phyloP scores from a whole-genome alignment of 2,113 vertebrate species.

The Pachypanchax playfairii region DNA sequence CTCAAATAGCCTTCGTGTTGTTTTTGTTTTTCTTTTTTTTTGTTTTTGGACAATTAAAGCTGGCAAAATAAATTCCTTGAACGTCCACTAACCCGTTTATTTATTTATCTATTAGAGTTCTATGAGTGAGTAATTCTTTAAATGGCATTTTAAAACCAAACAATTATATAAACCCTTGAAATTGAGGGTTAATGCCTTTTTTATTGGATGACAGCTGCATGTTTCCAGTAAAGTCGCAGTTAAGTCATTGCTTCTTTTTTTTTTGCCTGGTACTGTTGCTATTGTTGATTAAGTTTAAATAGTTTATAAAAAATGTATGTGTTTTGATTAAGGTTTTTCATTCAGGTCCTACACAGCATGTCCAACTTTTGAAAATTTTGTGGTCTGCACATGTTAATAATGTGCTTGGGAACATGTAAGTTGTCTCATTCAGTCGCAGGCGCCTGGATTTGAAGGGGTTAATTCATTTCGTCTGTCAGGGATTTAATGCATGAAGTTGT shows the following conservation, averaged over 20 bases:
- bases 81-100: background rate
- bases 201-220: too few species aligned
- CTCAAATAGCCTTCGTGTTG: background rate
- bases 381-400: background rate
- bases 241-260: too few species aligned
- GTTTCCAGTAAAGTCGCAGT: too few species aligned
- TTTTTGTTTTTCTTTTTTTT: too few species aligned
- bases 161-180: background rate
- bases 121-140: background rate
- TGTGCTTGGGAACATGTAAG: background rate
- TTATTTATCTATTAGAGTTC: background rate
- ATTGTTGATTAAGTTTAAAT: background rate
- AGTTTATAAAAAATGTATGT: background rate
- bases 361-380: background rate
- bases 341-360: too few species aligned
- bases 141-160: background rate
- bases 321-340: background rate
- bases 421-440: background rate
- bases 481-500: constrained; percentile 35
- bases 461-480: constrained; percentile 20
- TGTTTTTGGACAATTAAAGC: background rate
- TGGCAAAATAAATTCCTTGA: background rate
- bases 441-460: constrained; percentile 14
- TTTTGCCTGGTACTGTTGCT: background rate
- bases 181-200: background rate